Base-by-base conservation (phyloP, 1,140 invertebrate species). In the Solenopsis invicta region DNA sequence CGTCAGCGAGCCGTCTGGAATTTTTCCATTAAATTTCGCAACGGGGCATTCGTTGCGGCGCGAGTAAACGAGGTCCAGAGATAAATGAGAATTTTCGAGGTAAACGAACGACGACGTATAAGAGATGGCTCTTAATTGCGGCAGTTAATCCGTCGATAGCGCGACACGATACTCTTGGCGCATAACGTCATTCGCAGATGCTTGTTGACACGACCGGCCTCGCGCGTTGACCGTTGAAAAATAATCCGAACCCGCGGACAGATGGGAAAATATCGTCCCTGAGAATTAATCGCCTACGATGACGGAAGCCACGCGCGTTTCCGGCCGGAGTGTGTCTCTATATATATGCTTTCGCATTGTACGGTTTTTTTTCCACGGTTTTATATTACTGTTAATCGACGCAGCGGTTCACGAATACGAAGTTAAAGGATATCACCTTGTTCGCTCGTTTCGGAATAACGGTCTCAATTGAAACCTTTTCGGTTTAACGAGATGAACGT, bases 221-320 rank as follows among this genome's bases (percentile, higher is more conserved):
- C 41, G 48, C 24, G 67, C 52, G 41, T 29, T 8, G 66, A 61
- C 9, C 18, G 50, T 37, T 74, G 67, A 59, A 74, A 82, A 61
- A 75, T 24, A 82, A 61, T 72, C 41, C 77, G 66, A 24, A 24
- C 9, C 3, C 8, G 59, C 67, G 16, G 56, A 4, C 66, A n/a
- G 69, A 45, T 74, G 80, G 34, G 67, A 75, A 84, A 84, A 50
- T 8, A 24, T 74, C 69, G 80, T 61, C 80, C 80, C 29, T 84
- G 80, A 84, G 29, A 74, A 74, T 84, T 84, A 84, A 84, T 48
- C 29, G n/a, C 13, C 54, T 59, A 59, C 13, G 24, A 41, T 5
- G 41, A 56, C 24, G 6, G 45, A 69, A 18, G 41, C 5, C 45
- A 24, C 56, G 62, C 41, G 13, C 18, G 64, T 48, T 75, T 84